phyloP scores from a whole-genome alignment of 2,113 vertebrate genomes.

The Fregetta grallaria region DNA sequence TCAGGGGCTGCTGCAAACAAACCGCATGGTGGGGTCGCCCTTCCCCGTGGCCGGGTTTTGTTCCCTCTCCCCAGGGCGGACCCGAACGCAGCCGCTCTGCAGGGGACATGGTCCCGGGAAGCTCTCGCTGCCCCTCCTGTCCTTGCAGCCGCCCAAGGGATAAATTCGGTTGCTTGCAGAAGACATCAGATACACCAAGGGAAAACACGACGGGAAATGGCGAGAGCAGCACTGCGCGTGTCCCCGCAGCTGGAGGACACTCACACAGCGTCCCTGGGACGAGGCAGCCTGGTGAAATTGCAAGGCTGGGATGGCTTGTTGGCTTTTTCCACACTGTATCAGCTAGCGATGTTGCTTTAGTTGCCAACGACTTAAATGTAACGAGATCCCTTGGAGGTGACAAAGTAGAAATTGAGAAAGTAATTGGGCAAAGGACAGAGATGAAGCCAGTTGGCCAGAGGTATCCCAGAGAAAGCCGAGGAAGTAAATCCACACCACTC shows the following conservation, averaged over 20 bases:
- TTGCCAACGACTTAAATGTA: background rate
- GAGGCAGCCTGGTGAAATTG: background rate
- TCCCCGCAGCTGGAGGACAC: background rate
- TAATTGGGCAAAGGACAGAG: background rate
- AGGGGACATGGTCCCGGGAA: background rate
- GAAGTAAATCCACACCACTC: background rate
- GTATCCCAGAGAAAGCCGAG: background rate
- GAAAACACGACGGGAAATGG: fast-evolving
- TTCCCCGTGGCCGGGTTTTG: background rate
- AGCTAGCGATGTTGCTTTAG: background rate
- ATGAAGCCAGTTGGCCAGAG: background rate
- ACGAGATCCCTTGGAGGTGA: background rate
- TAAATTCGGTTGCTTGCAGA: background rate
- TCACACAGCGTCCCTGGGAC: background rate
- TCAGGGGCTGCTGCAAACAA: background rate
- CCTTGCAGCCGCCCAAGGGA: background rate
- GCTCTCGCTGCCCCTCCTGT: background rate
- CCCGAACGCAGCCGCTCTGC: fast-evolving
- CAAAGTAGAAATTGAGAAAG: background rate
- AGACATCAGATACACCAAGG: background rate
- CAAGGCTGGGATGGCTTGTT: background rate
- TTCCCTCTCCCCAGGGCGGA: background rate
- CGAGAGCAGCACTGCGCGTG: fast-evolving
- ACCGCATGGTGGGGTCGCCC: background rate
- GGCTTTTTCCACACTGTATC: background rate